Percentiles rank a stretch among this genome's conserved stretches.
Evolutionary conservation across 92 coral and sea anemone genomes (phyloP).

Genomic region (Pocillopora grandis): DNA sequence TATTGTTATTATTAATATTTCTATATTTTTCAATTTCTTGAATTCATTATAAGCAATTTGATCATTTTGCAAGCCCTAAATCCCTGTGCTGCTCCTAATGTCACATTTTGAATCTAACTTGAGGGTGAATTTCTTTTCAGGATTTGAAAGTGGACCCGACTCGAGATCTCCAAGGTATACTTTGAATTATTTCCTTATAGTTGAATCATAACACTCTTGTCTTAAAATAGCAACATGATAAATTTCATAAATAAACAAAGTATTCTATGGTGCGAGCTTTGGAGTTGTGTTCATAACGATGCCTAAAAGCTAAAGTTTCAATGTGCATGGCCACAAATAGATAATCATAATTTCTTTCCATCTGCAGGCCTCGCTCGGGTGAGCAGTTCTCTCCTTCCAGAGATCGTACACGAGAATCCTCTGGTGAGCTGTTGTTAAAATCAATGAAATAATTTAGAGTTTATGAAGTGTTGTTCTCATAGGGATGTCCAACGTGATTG

Average conservation of each 20-base stretch:
- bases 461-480: neutral
- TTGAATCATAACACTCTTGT: no score
- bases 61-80: neutral
- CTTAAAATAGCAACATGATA: no score
- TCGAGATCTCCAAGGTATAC: conserved; percentile 15
- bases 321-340: no score
- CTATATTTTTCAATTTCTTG: no score
- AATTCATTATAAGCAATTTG: no score
- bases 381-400: conserved; percentile 56
- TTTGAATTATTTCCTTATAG: neutral
- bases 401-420: conserved; percentile 49
- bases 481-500: no score
- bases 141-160: conserved; percentile 36
- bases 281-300: no score
- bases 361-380: conserved; percentile 34
- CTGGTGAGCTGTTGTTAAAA: conserved; percentile 16
- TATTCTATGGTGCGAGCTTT: no score
- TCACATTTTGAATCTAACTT: no score
- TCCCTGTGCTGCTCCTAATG: neutral
- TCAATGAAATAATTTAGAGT: neutral
- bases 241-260: no score
- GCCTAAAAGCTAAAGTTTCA: no score
- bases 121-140: neutral
- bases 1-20: no score
- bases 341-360: neutral